phyloP scores from a whole-genome alignment of 2,797 vertebrate species.

The Moxostoma hubbsi region DNA sequence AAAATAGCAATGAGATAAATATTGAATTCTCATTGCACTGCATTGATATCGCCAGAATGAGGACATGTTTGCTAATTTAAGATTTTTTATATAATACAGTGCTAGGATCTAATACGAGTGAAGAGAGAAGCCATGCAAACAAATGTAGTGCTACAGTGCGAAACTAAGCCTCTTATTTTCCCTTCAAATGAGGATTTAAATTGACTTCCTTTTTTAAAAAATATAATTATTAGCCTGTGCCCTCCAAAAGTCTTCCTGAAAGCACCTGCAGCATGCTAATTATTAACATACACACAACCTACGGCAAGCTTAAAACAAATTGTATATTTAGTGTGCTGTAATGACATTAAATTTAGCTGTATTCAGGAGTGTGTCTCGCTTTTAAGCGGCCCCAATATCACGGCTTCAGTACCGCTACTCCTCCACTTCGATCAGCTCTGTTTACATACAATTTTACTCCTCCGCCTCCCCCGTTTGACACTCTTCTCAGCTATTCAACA shows the following conservation, averaged over 20 bases:
- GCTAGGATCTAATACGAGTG: conserved; percentile 62
- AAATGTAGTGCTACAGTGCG: conserved; percentile 73
- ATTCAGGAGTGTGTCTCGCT: conserved; percentile 71
- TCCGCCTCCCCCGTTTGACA: conserved; percentile 58
- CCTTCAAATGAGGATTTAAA: conserved; percentile 80
- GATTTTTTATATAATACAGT: conserved; percentile 40
- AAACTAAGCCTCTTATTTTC: conserved; percentile 79
- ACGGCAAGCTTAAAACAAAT: conserved; percentile 83
- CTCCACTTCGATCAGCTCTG: conserved; percentile 71
- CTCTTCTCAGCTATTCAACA: conserved; percentile 77
- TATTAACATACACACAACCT: conserved; percentile 83
- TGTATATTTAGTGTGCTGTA: conserved; percentile 83
- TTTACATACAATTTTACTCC: conserved; percentile 77
- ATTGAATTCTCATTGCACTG: conserved; percentile 4
- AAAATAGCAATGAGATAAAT: conserved; percentile 28
- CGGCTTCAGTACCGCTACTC: conserved; percentile 78
- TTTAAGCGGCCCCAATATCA: conserved; percentile 71
- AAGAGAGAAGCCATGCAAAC: conserved; percentile 73
- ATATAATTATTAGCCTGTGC: conserved; percentile 81
- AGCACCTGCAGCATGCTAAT: conserved; percentile 72
- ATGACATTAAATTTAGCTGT: conserved; percentile 80
- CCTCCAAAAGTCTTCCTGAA: conserved; percentile 80
- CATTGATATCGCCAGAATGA: conserved; percentile 23
- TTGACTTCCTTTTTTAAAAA: conserved; percentile 78
- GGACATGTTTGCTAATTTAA: conserved; percentile 55